A percentile compares a stretch with the other conserved stretches of the same genome.
phyloP scores from a whole-genome alignment of 2,888 invertebrate genomes.

The Anthoptus insignis region DNA sequence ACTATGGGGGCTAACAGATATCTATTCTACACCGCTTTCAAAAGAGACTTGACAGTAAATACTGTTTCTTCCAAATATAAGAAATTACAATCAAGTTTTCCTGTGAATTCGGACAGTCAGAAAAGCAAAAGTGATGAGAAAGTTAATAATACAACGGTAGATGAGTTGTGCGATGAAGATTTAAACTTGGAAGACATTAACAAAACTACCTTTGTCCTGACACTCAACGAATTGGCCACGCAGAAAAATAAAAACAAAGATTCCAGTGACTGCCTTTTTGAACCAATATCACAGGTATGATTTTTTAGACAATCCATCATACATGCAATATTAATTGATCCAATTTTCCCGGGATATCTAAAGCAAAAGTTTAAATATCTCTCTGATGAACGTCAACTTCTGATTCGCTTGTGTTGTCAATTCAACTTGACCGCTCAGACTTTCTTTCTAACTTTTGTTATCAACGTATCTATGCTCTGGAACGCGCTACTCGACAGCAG shows the following conservation, averaged over 20 bases:
- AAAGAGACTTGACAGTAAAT: constrained; percentile 86
- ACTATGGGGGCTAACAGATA: constrained; percentile 89
- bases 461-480: too few species aligned
- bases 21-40: constrained; percentile 88
- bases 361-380: too few species aligned
- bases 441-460: too few species aligned
- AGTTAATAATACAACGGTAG: not conserved
- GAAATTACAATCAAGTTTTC: constrained; percentile 59
- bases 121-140: constrained; percentile 41
- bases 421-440: too few species aligned
- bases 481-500: too few species aligned
- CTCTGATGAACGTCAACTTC: too few species aligned
- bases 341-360: too few species aligned
- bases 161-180: constrained; percentile 51
- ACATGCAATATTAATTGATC: too few species aligned
- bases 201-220: constrained; percentile 90
- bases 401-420: too few species aligned
- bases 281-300: constrained; percentile 85
- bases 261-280: constrained; percentile 78
- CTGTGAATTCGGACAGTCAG: constrained; percentile 48
- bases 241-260: constrained; percentile 54
- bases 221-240: constrained; percentile 87
- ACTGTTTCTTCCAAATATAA: constrained; percentile 84
- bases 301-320: too few species aligned
- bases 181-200: constrained; percentile 76